Conservation (phyloP, 2,888 invertebrate genomes). For the Parnassius glacialis region DNA sequence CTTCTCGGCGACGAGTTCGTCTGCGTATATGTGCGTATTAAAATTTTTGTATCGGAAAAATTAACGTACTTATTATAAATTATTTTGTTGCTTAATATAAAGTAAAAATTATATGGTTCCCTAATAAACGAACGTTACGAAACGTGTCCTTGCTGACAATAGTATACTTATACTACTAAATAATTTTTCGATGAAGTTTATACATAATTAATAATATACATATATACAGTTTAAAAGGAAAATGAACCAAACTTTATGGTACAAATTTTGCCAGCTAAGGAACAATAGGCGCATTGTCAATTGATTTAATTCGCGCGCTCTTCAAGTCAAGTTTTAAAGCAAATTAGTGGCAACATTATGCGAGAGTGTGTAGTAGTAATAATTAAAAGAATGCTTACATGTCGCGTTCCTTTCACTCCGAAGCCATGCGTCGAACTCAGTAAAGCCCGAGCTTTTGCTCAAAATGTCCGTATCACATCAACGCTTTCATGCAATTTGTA, state of each 20-base stretch:
- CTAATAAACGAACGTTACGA: no score
- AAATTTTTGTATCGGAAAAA: background rate
- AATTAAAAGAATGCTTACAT: constrained; percentile 41
- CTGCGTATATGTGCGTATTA: constrained; percentile 74
- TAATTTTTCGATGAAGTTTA: background rate
- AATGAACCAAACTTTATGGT: background rate
- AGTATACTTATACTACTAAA: background rate
- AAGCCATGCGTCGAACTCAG: constrained; percentile 70
- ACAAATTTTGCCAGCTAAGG: constrained; percentile 3
- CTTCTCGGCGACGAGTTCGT: constrained; percentile 97
- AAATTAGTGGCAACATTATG: constrained; percentile 49
- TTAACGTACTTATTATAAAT: background rate
- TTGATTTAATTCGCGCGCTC: constrained; percentile 31
- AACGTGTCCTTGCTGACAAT: constrained; percentile 9
- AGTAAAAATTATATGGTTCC: no score
- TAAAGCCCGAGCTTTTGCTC: constrained; percentile 29
- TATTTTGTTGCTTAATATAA: background rate
- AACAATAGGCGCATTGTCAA: constrained; percentile 21
- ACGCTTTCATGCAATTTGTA: constrained; percentile 39
- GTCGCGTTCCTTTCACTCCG: constrained; percentile 65
- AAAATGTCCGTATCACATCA: constrained; percentile 21
- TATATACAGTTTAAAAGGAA: background rate
- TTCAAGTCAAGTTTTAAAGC: constrained; percentile 63
- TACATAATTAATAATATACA: background rate
- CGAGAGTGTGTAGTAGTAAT: constrained; percentile 32